A percentile compares a stretch with the other conserved stretches of the same genome.
Conservation (phyloP, 2,888 invertebrate species). For the Metalampra italica region DNA sequence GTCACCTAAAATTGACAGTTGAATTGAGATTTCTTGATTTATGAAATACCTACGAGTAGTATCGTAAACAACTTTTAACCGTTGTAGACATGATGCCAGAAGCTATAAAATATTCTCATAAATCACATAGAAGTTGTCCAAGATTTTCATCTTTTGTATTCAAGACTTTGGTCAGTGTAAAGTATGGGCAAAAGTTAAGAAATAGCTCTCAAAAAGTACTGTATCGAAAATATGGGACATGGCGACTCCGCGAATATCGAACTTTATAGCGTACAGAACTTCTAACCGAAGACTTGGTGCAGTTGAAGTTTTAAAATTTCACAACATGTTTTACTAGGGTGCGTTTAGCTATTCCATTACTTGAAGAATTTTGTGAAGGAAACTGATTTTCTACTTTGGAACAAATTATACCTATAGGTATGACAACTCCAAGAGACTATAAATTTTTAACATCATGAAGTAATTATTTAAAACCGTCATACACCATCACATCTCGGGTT, state of each 20-base stretch:
- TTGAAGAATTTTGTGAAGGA: neutral
- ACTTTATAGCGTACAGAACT: slow-evolving; percentile 36
- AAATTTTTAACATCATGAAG: no score
- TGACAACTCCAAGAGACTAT: no score
- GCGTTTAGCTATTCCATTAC: slow-evolving; percentile 1
- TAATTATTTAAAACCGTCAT: no score
- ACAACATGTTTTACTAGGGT: neutral
- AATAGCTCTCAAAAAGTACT: slow-evolving; percentile 45
- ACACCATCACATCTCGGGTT: no score
- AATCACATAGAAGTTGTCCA: slow-evolving; percentile 37
- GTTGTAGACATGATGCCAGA: no score
- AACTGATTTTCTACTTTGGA: neutral
- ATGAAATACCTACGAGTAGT: no score
- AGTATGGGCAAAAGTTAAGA: slow-evolving; percentile 42
- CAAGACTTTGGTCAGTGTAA: slow-evolving; percentile 36
- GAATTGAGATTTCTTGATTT: no score
- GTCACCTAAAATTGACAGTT: no score
- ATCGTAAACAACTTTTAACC: no score
- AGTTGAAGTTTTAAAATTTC: slow-evolving; percentile 9
- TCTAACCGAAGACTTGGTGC: slow-evolving; percentile 15
- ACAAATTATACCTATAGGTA: no score
- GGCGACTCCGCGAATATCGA: slow-evolving; percentile 24
- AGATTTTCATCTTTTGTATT: slow-evolving; percentile 37
- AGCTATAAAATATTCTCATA: slow-evolving; percentile 21
- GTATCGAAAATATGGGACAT: slow-evolving; percentile 53